Evolutionary conservation across 2,113 vertebrate species (phyloP).

Genomic region (Nestor notabilis): DNA sequence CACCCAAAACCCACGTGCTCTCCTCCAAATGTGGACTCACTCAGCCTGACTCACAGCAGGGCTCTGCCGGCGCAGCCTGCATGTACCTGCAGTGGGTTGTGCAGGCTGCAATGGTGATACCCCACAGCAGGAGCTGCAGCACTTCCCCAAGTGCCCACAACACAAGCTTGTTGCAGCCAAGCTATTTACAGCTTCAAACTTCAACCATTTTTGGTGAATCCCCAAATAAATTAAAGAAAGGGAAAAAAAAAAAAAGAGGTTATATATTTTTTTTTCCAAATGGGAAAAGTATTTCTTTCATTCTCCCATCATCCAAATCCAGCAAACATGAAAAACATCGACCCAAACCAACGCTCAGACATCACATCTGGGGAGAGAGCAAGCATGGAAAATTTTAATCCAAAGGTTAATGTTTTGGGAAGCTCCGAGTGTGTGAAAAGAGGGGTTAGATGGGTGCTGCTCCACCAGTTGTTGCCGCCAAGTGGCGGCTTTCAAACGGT

Average conservation of each 20-base stretch:
- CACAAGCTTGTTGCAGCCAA: not conserved
- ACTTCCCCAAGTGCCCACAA: not conserved
- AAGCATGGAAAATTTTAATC: constrained; percentile 69
- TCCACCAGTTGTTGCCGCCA: constrained; percentile 59
- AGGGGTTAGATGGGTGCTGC: constrained; percentile 69
- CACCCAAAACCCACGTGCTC: not conserved
- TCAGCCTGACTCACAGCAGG: constrained; percentile 27
- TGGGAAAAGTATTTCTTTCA: constrained; percentile 68
- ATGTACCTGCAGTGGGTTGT: not conserved
- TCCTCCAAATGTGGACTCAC: constrained; percentile 13
- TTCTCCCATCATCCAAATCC: constrained; percentile 63
- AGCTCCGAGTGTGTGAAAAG: constrained; percentile 64
- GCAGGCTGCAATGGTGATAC: not conserved
- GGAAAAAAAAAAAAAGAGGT: not conserved
- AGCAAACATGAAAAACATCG: constrained; percentile 61
- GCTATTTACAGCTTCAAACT: not conserved
- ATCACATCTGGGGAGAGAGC: constrained; percentile 66
- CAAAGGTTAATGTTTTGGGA: constrained; percentile 64
- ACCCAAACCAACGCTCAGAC: constrained; percentile 60
- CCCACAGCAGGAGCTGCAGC: not conserved
- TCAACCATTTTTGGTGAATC: constrained; percentile 54
- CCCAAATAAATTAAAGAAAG: not conserved
- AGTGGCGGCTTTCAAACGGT: constrained; percentile 64
- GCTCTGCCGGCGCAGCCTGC: not conserved
- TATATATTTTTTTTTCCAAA: constrained; percentile 26